A percentile compares a stretch with the other conserved stretches of the same genome.
phyloP scores from a whole-genome alignment of 2,113 vertebrate genomes.

The Ornithorhynchus anatinus region DNA sequence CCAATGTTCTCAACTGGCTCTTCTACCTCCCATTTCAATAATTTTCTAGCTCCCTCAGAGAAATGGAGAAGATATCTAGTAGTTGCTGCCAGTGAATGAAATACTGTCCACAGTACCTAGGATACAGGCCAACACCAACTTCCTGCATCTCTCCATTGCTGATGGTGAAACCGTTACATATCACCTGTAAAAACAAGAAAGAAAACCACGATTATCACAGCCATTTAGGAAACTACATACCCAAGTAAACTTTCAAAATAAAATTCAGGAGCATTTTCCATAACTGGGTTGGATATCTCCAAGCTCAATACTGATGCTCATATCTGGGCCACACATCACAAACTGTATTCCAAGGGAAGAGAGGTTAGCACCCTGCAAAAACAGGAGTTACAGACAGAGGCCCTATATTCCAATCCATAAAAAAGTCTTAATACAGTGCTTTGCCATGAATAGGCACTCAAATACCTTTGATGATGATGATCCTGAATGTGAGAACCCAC shows the following conservation, averaged over 20 bases:
- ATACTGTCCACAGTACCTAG: slow-evolving; percentile 79
- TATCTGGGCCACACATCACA: slow-evolving; percentile 30
- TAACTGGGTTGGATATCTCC: slow-evolving; percentile 44
- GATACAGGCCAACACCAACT: slow-evolving; percentile 93
- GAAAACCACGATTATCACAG: slow-evolving; percentile 53
- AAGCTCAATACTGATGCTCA: slow-evolving; percentile 32
- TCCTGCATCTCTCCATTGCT: slow-evolving; percentile 95
- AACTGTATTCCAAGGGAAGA: slow-evolving; percentile 47
- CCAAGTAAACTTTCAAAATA: slow-evolving; percentile 40
- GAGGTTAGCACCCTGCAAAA: slow-evolving; percentile 47
- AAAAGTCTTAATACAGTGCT: no score
- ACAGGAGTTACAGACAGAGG: slow-evolving; percentile 45
- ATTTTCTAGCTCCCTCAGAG: slow-evolving; percentile 13
- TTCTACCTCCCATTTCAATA: slow-evolving; percentile 15
- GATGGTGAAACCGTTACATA: slow-evolving; percentile 95
- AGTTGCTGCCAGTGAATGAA: slow-evolving; percentile 54
- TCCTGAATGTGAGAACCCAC: no score
- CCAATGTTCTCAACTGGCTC: slow-evolving; percentile 23
- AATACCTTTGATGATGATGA: no score
- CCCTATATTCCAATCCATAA: slow-evolving; percentile 4
- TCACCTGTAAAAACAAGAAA: slow-evolving; percentile 82
- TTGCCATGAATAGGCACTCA: no score
- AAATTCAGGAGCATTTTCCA: slow-evolving; percentile 28
- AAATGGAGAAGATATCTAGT: not conserved
- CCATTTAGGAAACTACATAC: slow-evolving; percentile 26